These are phyloP conservation scores for Crambe crambe DNA, from an alignment of 37 sponge, comb jelly and placozoan genomes.

Conservation along the genomic window DNA sequence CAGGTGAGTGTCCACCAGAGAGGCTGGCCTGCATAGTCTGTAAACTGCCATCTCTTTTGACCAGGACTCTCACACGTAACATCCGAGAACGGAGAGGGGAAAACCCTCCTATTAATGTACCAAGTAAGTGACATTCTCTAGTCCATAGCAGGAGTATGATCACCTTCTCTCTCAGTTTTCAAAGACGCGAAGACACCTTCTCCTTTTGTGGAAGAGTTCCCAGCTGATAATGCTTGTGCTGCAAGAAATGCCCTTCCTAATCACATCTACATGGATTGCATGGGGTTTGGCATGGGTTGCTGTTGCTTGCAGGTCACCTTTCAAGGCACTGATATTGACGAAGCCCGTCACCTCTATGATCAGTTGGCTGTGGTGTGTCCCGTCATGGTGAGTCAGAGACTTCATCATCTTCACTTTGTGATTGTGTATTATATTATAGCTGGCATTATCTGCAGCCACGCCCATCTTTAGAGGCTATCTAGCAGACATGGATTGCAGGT, in stretches of 20 bases:
- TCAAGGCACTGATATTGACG: slow-evolving; percentile 85
- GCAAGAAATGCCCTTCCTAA: slow-evolving; percentile 71
- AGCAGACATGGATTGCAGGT: slow-evolving; percentile 85
- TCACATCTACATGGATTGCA: slow-evolving; percentile 96
- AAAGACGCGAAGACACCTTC: slow-evolving; percentile 64
- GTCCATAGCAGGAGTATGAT: background rate
- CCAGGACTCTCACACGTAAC: slow-evolving; percentile 79
- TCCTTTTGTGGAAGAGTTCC: slow-evolving; percentile 76
- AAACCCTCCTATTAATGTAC: slow-evolving; percentile 84
- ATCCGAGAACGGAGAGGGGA: slow-evolving; percentile 91
- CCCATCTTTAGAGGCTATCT: slow-evolving; percentile 87
- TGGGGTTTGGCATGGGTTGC: slow-evolving; percentile 98
- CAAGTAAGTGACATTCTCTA: slow-evolving; percentile 47
- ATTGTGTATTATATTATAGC: slow-evolving; percentile 24
- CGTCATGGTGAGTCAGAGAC: slow-evolving; percentile 60
- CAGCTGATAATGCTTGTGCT: slow-evolving; percentile 56
- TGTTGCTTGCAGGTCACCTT: slow-evolving; percentile 94
- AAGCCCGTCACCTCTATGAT: slow-evolving; percentile 88
- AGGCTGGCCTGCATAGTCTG: background rate
- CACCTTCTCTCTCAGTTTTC: slow-evolving; percentile 37
- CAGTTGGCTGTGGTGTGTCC: slow-evolving; percentile 91
- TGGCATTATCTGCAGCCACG: slow-evolving; percentile 87
- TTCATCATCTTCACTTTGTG: background rate
- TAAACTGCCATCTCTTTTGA: background rate
- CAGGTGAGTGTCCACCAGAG: slow-evolving; percentile 43